A percentile compares a stretch with the other conserved stretches of the same genome.
These are phyloP conservation scores for Apis dorsata DNA, from an alignment of 1,140 invertebrate genomes.

Conservation along the genomic window DNA sequence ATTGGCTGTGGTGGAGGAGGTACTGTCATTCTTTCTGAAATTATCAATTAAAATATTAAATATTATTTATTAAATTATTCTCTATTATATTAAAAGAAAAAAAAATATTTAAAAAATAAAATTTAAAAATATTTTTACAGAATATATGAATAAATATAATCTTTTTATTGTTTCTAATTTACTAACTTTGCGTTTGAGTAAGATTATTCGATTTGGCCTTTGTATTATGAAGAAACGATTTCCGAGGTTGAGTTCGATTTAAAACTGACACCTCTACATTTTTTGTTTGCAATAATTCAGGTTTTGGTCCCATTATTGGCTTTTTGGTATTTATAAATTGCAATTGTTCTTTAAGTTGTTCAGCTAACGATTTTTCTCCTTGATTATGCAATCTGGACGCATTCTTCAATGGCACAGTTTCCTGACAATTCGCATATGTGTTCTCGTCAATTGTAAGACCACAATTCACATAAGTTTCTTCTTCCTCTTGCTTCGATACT, in stretches of 20 bases:
- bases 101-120: neutral
- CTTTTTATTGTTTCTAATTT: neutral
- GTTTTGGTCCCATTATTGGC: constrained; percentile 57
- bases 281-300: constrained; percentile 27
- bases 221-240: constrained; percentile 69
- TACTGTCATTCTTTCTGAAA: constrained; percentile 63
- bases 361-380: constrained; percentile 60
- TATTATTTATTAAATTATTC: neutral
- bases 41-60: neutral
- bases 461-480: constrained; percentile 73
- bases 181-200: constrained; percentile 55
- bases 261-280: neutral
- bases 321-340: constrained; percentile 58
- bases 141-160: neutral
- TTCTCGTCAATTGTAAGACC: constrained; percentile 45
- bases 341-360: constrained; percentile 68
- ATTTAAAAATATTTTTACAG: neutral
- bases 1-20: constrained; percentile 63
- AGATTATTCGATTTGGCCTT: constrained; percentile 8
- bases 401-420: constrained; percentile 38
- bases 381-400: constrained; percentile 50
- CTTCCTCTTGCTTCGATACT: constrained; percentile 29
- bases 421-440: constrained; percentile 68
- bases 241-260: constrained; percentile 51
- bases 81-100: neutral